phyloP scores from a whole-genome alignment of 2,888 invertebrate species.

The Drosophila peninsularis region DNA sequence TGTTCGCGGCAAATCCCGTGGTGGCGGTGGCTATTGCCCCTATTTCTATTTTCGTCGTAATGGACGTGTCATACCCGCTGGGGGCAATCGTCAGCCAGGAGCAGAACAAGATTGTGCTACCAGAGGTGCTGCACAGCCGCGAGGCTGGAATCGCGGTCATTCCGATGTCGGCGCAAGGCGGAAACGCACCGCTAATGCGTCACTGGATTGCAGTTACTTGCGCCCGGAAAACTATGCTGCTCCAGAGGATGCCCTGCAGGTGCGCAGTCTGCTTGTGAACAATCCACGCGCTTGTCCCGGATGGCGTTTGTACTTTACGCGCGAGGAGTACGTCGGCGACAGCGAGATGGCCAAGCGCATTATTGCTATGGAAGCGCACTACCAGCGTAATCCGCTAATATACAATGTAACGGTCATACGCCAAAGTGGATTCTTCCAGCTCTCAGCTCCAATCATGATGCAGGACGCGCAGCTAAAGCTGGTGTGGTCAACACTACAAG shows the following conservation, averaged over 20 bases:
- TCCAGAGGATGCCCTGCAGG: conserved; percentile 65
- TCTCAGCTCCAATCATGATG: conserved; percentile 87
- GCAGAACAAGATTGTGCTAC: neutral
- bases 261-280: conserved; percentile 67
- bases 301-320: conserved; percentile 92
- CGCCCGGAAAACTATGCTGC: conserved; percentile 73
- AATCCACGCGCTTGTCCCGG: conserved; percentile 86
- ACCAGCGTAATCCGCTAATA: conserved; percentile 74
- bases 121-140: conserved; percentile 26
- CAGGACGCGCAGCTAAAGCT: conserved; percentile 86
- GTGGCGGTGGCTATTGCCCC: conserved; percentile 71
- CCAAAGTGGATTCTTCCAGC: conserved; percentile 59
- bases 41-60: conserved; percentile 81
- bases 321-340: conserved; percentile 86
- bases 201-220: conserved; percentile 69
- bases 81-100: conserved; percentile 35
- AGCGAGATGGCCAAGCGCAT: conserved; percentile 86
- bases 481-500: conserved; percentile 88
- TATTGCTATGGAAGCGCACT: conserved; percentile 86
- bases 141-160: conserved; percentile 53
- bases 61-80: conserved; percentile 78
- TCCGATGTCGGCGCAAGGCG: neutral
- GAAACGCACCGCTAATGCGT: conserved; percentile 20
- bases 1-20: conserved; percentile 72
- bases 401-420: conserved; percentile 70